Evolutionary conservation across 2,113 vertebrate genomes (phyloP).

Genomic region (Bettongia penicillata): DNA sequence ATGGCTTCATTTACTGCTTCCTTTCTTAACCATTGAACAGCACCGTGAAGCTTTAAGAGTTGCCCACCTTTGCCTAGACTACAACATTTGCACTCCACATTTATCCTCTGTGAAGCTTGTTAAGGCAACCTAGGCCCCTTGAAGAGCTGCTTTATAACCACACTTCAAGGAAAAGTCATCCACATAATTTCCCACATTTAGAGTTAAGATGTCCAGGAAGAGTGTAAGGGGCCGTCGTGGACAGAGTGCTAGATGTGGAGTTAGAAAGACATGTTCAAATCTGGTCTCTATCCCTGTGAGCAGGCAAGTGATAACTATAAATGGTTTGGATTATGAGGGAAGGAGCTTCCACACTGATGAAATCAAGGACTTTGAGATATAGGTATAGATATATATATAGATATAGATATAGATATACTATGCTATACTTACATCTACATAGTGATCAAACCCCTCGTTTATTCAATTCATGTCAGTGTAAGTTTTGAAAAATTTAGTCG

Average conservation of each 20-base stretch:
- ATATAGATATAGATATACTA: too few relatives aligned
- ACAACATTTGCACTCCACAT: background rate
- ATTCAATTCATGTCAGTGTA: background rate
- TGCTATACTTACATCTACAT: background rate
- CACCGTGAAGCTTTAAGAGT: background rate
- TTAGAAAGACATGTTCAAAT: background rate
- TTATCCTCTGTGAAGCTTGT: background rate
- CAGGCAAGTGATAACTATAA: background rate
- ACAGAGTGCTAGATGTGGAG: background rate
- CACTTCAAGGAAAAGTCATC: background rate
- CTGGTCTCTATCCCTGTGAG: background rate
- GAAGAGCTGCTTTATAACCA: background rate
- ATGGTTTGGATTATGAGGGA: background rate
- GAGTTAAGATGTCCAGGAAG: background rate
- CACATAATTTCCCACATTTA: background rate
- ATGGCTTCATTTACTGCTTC: background rate
- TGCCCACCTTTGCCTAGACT: background rate
- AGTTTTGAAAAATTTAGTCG: background rate
- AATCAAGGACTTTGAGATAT: background rate
- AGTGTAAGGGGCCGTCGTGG: background rate
- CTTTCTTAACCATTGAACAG: background rate
- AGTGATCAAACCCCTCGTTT: background rate
- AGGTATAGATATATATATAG: too few relatives aligned
- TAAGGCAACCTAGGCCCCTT: background rate
- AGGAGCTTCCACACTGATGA: background rate